These are phyloP conservation scores for Malurus splendens DNA, from an alignment of 2,797 vertebrate species.

Conservation along the genomic window DNA sequence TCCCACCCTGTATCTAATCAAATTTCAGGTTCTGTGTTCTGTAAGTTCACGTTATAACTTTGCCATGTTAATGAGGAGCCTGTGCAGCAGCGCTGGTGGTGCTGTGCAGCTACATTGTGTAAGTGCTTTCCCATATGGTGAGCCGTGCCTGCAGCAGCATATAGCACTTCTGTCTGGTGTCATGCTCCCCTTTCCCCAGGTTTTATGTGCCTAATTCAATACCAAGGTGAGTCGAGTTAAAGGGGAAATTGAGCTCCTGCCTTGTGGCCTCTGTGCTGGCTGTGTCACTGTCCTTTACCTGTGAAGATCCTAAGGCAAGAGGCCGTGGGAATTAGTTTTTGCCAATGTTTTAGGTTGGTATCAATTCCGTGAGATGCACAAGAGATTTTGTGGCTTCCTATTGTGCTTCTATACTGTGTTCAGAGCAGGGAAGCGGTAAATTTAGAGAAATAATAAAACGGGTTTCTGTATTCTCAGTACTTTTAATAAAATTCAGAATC, in stretches of 20 bases:
- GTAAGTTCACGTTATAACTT: neutral
- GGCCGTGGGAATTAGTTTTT: neutral
- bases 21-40: neutral
- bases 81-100: neutral
- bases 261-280: neutral
- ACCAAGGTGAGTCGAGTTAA: neutral
- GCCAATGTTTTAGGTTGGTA: neutral
- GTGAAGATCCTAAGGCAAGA: neutral
- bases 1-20: slow-evolving; percentile 10
- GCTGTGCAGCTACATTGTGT: neutral
- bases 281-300: neutral
- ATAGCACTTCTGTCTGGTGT: neutral
- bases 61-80: neutral
- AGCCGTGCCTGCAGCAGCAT: slow-evolving; percentile 1
- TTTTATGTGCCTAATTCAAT: neutral
- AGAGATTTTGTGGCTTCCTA: neutral
- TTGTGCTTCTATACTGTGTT: neutral
- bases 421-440: neutral
- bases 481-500: neutral
- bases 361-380: neutral
- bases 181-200: neutral
- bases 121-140: slow-evolving; percentile 24
- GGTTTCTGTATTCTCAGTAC: neutral
- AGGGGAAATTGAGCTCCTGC: neutral
- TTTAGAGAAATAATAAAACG: neutral